A percentile compares a stretch with the other conserved stretches of the same genome.
Conservation (phyloP, 2,797 vertebrate genomes). For the Gobio occitaniae region DNA sequence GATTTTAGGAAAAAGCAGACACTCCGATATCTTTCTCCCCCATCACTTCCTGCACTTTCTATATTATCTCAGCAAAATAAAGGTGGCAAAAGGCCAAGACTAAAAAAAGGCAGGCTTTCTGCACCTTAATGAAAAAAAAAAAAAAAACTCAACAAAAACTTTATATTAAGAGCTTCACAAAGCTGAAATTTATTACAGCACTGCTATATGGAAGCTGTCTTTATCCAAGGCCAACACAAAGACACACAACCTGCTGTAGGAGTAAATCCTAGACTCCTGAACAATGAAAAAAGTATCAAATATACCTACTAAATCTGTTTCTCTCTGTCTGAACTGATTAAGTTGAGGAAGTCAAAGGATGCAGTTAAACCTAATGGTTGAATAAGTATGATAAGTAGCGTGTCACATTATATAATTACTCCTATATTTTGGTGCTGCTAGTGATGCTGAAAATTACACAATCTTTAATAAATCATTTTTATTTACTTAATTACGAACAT, state of each 20-base stretch:
- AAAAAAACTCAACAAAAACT: neutral
- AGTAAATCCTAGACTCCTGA: slow-evolving; percentile 11
- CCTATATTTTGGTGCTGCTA: neutral
- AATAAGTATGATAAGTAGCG: neutral
- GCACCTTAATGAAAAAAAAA: slow-evolving; percentile 16
- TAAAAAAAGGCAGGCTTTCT: slow-evolving; percentile 13
- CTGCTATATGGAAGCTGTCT: neutral
- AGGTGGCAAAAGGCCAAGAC: neutral
- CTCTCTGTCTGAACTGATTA: neutral
- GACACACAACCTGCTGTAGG: neutral
- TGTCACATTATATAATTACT: neutral
- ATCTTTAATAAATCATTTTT: neutral
- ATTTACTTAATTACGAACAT: no score
- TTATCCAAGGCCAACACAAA: slow-evolving; percentile 28
- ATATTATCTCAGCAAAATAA: slow-evolving; percentile 9
- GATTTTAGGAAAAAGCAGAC: neutral
- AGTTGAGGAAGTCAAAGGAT: neutral
- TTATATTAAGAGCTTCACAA: slow-evolving; percentile 36
- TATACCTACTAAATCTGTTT: neutral
- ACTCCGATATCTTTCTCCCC: neutral
- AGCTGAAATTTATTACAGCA: slow-evolving; percentile 24
- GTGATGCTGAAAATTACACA: neutral
- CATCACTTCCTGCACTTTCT: slow-evolving; percentile 1
- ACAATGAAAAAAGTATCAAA: slow-evolving; percentile 1
- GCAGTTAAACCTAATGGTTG: neutral